Conservation (phyloP, 2,113 vertebrate species). For the Paramormyrops kingsleyae region DNA sequence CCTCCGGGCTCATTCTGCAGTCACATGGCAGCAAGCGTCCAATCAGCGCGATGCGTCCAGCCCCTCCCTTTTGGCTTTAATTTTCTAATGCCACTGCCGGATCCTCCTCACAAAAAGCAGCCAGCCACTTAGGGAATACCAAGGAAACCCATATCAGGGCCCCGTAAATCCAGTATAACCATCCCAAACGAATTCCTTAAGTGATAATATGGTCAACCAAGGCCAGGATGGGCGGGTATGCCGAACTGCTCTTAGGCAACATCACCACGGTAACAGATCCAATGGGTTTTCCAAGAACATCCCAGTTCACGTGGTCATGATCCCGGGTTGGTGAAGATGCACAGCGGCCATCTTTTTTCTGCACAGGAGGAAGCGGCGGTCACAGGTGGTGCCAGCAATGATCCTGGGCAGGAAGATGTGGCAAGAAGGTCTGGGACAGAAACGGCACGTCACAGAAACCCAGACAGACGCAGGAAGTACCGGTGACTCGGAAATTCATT, state of each 20-base stretch:
- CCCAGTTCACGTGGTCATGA: background rate
- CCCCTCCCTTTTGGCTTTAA: background rate
- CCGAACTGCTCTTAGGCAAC: background rate
- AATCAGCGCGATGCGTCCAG: background rate
- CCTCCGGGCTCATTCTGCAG: background rate
- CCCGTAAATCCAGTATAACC: background rate
- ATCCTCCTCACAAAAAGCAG: background rate
- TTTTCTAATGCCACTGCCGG: background rate
- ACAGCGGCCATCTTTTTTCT: background rate
- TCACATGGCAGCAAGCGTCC: background rate
- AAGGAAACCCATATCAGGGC: background rate
- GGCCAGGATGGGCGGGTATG: background rate
- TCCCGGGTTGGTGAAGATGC: background rate
- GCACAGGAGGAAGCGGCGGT: background rate
- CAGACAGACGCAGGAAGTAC: conserved; percentile 25
- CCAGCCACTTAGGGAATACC: background rate
- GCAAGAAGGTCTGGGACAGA: background rate
- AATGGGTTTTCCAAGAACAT: background rate
- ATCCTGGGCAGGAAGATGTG: background rate
- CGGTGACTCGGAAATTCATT: conserved; percentile 25
- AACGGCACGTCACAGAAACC: background rate
- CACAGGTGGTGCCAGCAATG: background rate
- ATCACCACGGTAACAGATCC: background rate
- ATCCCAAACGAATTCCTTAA: background rate
- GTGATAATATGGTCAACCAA: background rate